phyloP scores from a whole-genome alignment of 2,888 invertebrate genomes.

The Hermaeophaga mercurialis region DNA sequence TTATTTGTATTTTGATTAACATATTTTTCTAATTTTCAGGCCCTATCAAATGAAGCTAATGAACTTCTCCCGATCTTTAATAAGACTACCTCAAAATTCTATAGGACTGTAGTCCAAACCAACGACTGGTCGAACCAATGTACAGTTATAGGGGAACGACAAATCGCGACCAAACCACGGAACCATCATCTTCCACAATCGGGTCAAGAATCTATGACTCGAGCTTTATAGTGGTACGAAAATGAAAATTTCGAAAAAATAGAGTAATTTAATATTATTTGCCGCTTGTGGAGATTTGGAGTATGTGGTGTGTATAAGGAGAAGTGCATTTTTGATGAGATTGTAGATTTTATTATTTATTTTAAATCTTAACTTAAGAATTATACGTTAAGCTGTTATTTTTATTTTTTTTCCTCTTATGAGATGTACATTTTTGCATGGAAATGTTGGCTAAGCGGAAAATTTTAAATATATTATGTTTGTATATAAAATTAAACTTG shows the following conservation, averaged over 20 bases:
- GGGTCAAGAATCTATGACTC: constrained; percentile 51
- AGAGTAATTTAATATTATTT: constrained; percentile 1
- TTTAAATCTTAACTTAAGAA: constrained; percentile 1
- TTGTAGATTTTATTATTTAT: constrained; percentile 8
- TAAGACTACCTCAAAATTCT: constrained; percentile 91
- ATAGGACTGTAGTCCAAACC: constrained; percentile 78
- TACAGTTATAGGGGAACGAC: constrained; percentile 53
- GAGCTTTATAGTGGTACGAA: constrained; percentile 39
- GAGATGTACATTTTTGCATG: not conserved
- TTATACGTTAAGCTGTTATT: not conserved
- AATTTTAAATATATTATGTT: no score
- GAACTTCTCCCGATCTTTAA: constrained; percentile 97
- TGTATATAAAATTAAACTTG: no score
- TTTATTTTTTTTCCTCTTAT: not conserved
- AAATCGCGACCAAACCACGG: constrained; percentile 52
- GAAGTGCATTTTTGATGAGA: constrained; percentile 5
- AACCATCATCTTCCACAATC: constrained; percentile 57
- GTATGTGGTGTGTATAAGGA: not conserved
- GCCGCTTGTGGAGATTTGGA: not conserved
- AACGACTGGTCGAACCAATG: constrained; percentile 88
- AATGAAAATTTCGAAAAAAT: constrained; percentile 10
- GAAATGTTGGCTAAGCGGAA: no score
- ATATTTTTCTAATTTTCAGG: no score
- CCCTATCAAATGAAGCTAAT: constrained; percentile 94
- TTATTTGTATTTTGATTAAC: no score